Evolutionary conservation across 2,113 vertebrate genomes (phyloP).

Genomic region (Tonatia bakeri): DNA sequence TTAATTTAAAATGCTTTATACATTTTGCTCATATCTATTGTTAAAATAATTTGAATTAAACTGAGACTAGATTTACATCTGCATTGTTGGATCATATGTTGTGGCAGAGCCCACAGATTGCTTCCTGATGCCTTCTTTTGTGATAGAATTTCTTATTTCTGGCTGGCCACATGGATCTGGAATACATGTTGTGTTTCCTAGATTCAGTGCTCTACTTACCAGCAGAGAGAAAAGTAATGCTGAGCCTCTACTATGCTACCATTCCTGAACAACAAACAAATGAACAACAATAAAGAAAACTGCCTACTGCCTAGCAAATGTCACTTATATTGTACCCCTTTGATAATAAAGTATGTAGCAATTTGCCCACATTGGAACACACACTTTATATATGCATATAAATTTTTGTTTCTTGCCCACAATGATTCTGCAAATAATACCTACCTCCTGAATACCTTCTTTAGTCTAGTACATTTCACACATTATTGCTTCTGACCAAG

Average conservation of each 20-base stretch:
- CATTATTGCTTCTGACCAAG: not conserved
- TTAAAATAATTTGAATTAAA: constrained; percentile 19
- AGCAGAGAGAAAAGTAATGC: not conserved
- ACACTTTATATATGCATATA: not conserved
- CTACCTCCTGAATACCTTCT: not conserved
- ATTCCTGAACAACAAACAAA: not conserved
- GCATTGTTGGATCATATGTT: not conserved
- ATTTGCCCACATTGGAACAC: not conserved
- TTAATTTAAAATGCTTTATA: not conserved
- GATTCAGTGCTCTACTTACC: not conserved
- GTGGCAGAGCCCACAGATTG: not conserved
- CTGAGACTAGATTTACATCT: not conserved
- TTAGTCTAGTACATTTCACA: not conserved
- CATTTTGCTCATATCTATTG: not conserved
- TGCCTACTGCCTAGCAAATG: not conserved
- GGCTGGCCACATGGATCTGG: not conserved
- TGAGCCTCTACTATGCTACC: not conserved
- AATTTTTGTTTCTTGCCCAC: not conserved
- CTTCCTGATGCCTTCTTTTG: not conserved
- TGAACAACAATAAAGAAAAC: not conserved
- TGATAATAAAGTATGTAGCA: not conserved
- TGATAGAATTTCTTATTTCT: not conserved
- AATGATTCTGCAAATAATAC: not conserved
- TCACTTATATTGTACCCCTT: not conserved
- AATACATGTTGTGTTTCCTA: not conserved